These are phyloP conservation scores for Hesperophylax magnus DNA, from an alignment of 1,140 invertebrate species.

Conservation along the genomic window DNA sequence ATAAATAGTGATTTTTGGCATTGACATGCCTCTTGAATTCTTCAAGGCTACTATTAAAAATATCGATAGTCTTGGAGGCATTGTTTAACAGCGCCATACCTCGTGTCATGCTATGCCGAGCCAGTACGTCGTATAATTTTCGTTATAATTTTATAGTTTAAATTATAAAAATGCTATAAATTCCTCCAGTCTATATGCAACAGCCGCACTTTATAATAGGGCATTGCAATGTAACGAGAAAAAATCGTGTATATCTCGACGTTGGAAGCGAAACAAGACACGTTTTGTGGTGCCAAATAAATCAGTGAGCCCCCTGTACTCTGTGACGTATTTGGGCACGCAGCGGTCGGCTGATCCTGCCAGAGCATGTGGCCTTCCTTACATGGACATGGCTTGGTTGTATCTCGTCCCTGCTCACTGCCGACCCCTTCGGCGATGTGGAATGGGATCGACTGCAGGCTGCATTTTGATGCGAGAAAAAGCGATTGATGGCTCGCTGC, in stretches of 20 bases:
- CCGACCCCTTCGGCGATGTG: constrained; percentile 2
- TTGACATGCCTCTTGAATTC: too few relatives aligned
- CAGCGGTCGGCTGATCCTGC: constrained; percentile 18
- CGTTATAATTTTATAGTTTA: too few relatives aligned
- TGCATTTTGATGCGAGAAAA: not conserved
- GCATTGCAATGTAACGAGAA: not conserved
- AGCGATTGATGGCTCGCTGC: too few relatives aligned
- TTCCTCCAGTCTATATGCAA: too few relatives aligned
- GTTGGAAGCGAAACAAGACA: constrained; percentile 19
- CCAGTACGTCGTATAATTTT: too few relatives aligned
- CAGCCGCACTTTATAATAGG: too few relatives aligned
- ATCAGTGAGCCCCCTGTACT: constrained; percentile 17
- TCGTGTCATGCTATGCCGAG: too few relatives aligned
- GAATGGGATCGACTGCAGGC: constrained; percentile 16
- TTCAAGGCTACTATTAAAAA: too few relatives aligned
- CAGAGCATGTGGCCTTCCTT: constrained; percentile 28
- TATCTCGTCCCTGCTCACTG: constrained; percentile 11
- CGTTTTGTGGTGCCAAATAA: constrained; percentile 19
- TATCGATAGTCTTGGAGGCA: too few relatives aligned
- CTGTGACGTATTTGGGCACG: constrained; percentile 35
- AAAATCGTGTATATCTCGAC: not conserved
- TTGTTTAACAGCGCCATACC: too few relatives aligned
- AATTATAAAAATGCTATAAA: too few relatives aligned
- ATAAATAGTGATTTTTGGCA: too few relatives aligned
- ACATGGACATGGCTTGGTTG: constrained; percentile 14